A percentile compares a stretch with the other conserved stretches of the same genome.
Conservation (phyloP, 2,888 invertebrate species). For the Norana najaformis region DNA sequence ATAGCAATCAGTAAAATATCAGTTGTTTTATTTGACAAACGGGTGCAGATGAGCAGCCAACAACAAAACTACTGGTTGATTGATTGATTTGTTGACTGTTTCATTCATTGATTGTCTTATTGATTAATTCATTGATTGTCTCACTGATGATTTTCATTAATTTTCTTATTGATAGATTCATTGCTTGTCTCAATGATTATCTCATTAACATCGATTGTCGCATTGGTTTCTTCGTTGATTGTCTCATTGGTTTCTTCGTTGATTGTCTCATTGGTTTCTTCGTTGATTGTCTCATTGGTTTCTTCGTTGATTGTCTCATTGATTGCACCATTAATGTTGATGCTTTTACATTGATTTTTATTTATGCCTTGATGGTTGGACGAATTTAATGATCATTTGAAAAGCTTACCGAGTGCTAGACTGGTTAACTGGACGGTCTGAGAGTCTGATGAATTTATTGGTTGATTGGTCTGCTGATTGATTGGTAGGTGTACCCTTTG, state of each 20-base stretch:
- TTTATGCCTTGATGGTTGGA: background rate
- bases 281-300: background rate
- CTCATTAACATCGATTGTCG: background rate
- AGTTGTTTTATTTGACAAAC: no score
- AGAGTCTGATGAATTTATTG: conserved; percentile 16
- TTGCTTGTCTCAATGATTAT: background rate
- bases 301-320: background rate
- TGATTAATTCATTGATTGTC: background rate
- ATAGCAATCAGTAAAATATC: background rate
- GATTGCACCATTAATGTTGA: background rate
- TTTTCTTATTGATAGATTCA: background rate
- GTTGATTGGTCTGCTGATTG: background rate
- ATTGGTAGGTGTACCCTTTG: conserved; percentile 70
- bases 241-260: background rate
- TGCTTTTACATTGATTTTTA: background rate
- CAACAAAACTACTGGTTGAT: background rate
- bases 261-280: background rate
- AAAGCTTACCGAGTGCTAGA: background rate
- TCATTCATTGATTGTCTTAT: background rate
- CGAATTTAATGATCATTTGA: background rate
- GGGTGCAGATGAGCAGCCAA: background rate
- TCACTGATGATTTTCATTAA: background rate
- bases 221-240: background rate
- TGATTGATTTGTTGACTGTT: background rate
- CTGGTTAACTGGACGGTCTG: background rate